A percentile compares a stretch with the other conserved stretches of the same genome.
Conservation (phyloP, 2,113 vertebrate species). For the Willisornis vidua region DNA sequence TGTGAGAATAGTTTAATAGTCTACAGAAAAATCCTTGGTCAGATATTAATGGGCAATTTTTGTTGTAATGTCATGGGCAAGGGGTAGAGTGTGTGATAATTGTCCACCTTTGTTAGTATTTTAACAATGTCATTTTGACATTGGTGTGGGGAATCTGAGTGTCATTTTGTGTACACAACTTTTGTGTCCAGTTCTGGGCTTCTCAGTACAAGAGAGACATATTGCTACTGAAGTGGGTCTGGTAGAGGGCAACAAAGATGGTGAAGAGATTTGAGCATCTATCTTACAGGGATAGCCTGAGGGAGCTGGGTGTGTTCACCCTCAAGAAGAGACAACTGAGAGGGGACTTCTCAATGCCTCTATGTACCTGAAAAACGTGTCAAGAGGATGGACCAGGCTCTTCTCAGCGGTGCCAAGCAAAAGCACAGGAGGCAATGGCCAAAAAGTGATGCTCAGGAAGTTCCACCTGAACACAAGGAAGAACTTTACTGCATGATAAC, state of each 20-base stretch:
- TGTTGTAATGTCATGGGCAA: neutral
- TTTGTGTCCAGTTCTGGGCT: neutral
- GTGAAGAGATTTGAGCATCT: neutral
- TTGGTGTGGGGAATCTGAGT: neutral
- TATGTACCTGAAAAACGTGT: neutral
- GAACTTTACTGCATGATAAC: neutral
- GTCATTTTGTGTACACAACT: neutral
- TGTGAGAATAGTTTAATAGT: neutral
- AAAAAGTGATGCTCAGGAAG: neutral
- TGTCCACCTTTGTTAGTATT: neutral
- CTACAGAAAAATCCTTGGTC: neutral
- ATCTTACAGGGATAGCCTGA: neutral
- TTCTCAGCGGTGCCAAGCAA: neutral
- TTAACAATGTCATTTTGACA: neutral
- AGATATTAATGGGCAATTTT: neutral
- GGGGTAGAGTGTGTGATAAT: no score
- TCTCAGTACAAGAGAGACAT: neutral
- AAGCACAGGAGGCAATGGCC: fast-evolving
- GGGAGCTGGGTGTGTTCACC: neutral
- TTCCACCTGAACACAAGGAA: no score
- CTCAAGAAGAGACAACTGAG: neutral
- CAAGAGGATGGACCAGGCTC: neutral
- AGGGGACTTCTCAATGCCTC: neutral
- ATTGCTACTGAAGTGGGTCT: fast-evolving
- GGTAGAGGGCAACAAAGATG: neutral